These are phyloP conservation scores for Ornithorhynchus anatinus DNA, from an alignment of 2,113 vertebrate species.

Conservation along the genomic window DNA sequence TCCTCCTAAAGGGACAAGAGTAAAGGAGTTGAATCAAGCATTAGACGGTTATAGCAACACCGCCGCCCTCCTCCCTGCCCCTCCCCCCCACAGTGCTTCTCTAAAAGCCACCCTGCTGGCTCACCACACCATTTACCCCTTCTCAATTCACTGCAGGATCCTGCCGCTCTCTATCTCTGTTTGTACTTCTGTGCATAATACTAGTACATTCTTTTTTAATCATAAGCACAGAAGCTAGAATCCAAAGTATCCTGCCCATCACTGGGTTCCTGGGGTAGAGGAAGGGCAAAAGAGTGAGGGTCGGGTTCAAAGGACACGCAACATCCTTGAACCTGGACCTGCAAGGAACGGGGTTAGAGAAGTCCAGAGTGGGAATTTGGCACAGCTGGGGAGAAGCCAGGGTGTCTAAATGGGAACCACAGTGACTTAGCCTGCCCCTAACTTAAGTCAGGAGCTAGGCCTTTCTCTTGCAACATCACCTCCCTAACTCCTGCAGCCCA, in stretches of 20 bases:
- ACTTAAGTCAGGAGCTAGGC: neutral
- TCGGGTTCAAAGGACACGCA: neutral
- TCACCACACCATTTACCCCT: no score
- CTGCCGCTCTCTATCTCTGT: no score
- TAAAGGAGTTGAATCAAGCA: no score
- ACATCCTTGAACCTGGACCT: neutral
- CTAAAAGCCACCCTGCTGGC: no score
- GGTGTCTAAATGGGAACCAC: neutral
- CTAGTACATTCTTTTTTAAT: accelerated
- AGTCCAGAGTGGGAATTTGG: neutral
- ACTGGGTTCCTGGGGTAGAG: neutral
- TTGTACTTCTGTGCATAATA: neutral
- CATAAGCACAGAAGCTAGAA: neutral
- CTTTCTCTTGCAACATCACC: neutral
- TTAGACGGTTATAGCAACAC: no score
- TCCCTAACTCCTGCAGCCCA: neutral
- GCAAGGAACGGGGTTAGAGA: neutral
- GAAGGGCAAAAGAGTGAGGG: neutral
- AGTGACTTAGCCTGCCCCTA: neutral
- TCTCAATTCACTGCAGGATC: no score
- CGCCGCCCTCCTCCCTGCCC: no score
- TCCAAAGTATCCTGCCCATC: neutral
- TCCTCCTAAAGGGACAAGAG: no score
- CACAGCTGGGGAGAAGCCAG: neutral
- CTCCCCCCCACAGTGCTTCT: no score